phyloP scores from a whole-genome alignment of 2,888 invertebrate species.

The Dynastes maya region DNA sequence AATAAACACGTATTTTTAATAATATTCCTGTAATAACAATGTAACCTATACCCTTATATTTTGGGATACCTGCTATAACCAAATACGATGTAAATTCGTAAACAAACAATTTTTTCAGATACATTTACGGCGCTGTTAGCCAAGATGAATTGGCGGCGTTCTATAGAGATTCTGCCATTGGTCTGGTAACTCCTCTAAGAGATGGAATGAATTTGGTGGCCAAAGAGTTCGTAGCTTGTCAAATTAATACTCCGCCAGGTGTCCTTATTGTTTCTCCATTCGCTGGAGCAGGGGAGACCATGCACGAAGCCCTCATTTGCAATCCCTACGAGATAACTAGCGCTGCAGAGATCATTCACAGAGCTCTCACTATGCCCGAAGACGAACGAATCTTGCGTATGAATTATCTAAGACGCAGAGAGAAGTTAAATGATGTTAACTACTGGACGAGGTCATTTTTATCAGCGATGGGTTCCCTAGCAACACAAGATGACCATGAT shows the following conservation, averaged over 20 bases:
- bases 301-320: conserved; percentile 92
- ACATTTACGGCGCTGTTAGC: conserved; percentile 90
- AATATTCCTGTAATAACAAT: no score
- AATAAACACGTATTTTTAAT: no score
- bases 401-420: conserved; percentile 87
- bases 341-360: conserved; percentile 89
- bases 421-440: conserved; percentile 88
- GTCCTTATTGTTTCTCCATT: conserved; percentile 92
- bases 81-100: no score
- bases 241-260: conserved; percentile 87
- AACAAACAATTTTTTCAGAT: conserved; percentile 64
- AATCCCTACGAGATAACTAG: conserved; percentile 92
- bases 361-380: conserved; percentile 91
- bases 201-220: conserved; percentile 95
- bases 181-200: conserved; percentile 88
- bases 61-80: background rate
- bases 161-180: conserved; percentile 90
- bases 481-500: conserved; percentile 82
- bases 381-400: conserved; percentile 89
- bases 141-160: conserved; percentile 90
- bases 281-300: conserved; percentile 93
- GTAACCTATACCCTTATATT: no score
- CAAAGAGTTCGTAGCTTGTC: conserved; percentile 94
- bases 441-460: conserved; percentile 92
- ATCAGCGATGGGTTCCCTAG: conserved; percentile 87